phyloP scores from a whole-genome alignment of 2,888 invertebrate genomes.

The Dicycla oo region DNA sequence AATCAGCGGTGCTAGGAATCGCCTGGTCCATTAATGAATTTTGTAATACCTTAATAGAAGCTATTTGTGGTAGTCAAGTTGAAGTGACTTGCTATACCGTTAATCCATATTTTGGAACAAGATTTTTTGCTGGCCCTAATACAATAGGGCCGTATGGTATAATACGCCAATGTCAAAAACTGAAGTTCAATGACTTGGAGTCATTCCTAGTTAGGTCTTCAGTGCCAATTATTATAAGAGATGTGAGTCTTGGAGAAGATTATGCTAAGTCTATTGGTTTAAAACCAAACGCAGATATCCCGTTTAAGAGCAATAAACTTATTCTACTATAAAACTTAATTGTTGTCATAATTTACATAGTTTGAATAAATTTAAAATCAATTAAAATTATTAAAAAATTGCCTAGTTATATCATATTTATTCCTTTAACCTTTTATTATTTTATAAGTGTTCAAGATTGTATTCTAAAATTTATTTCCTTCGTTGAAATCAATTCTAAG shows the following conservation, averaged over 20 bases:
- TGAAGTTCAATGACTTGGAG: slow-evolving; percentile 76
- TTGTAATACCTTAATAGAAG: slow-evolving; percentile 73
- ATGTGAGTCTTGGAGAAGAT: slow-evolving; percentile 77
- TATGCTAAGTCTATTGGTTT: slow-evolving; percentile 65
- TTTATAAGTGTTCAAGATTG: background rate
- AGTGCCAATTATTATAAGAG: slow-evolving; percentile 73
- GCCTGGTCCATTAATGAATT: slow-evolving; percentile 81
- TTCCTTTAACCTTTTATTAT: background rate
- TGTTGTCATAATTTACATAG: background rate
- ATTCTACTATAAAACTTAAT: background rate
- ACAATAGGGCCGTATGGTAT: slow-evolving; percentile 76
- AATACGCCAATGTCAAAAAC: slow-evolving; percentile 68
- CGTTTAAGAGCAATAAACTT: no score
- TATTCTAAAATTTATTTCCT: background rate
- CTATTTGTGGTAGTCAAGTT: slow-evolving; percentile 72
- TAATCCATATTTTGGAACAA: slow-evolving; percentile 80
- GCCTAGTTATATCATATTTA: background rate
- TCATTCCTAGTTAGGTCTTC: slow-evolving; percentile 68
- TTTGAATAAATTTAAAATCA: slow-evolving; percentile 5
- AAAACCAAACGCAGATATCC: slow-evolving; percentile 36
- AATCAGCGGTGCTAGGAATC: slow-evolving; percentile 74
- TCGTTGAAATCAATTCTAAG: background rate
- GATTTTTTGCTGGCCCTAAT: slow-evolving; percentile 79
- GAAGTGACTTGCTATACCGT: slow-evolving; percentile 74
- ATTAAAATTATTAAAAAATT: no score